phyloP scores from a whole-genome alignment of 2,797 vertebrate species.

The Tinamus major region DNA sequence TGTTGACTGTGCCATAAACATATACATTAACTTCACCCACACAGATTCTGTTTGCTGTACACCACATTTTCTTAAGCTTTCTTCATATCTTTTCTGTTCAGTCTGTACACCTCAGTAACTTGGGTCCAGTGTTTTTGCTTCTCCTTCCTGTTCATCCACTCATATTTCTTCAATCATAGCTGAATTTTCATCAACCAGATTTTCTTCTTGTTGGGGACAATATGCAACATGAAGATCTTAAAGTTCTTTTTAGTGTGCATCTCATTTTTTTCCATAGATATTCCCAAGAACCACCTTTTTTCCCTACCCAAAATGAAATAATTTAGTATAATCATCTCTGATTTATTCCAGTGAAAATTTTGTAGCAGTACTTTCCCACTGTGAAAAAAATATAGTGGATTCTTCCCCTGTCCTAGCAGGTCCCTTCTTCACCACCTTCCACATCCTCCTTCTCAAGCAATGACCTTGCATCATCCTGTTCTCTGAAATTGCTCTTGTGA shows the following conservation, averaged over 20 bases:
- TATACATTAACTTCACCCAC: neutral
- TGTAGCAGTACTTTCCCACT: neutral
- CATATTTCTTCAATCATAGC: neutral
- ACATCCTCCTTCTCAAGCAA: conserved; percentile 29
- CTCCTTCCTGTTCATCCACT: neutral
- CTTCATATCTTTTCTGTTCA: neutral
- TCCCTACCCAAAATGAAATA: conserved; percentile 3
- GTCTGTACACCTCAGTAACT: neutral
- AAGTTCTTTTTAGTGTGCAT: neutral
- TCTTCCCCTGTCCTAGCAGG: neutral
- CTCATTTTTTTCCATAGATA: neutral
- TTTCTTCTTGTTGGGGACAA: neutral
- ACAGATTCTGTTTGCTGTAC: neutral
- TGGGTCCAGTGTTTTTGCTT: neutral
- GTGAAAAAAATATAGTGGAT: neutral
- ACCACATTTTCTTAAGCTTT: neutral
- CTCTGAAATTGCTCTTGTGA: conserved; percentile 4
- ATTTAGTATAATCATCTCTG: conserved; percentile 29
- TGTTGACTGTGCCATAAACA: neutral
- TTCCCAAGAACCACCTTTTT: neutral
- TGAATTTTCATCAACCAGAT: neutral
- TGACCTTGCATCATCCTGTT: conserved; percentile 49
- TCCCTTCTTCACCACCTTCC: conserved; percentile 24
- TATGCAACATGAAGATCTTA: neutral
- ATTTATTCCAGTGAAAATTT: conserved; percentile 44